These are phyloP conservation scores for Hypsibius dujardini DNA, from an alignment of 1,140 invertebrate species.

Conservation along the genomic window DNA sequence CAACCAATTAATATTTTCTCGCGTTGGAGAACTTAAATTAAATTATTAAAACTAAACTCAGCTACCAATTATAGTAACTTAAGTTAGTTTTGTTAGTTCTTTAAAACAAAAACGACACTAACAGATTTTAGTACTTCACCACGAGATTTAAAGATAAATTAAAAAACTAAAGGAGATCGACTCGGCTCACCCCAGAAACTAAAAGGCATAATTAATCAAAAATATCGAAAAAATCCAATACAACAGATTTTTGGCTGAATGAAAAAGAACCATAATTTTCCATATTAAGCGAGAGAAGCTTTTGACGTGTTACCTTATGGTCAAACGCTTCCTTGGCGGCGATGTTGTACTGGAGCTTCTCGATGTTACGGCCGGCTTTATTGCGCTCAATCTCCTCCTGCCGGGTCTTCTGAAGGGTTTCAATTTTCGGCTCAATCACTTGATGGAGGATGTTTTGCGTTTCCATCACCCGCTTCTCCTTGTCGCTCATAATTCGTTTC, in stretches of 20 bases:
- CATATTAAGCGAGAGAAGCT: too few relatives aligned
- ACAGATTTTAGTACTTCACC: too few relatives aligned
- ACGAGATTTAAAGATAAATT: too few relatives aligned
- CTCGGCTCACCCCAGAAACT: too few relatives aligned
- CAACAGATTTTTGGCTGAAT: conserved; percentile 13
- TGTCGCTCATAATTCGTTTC: conserved; percentile 74
- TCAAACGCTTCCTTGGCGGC: neutral
- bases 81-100: too few relatives aligned
- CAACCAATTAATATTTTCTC: too few relatives aligned
- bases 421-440: neutral
- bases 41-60: too few relatives aligned
- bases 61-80: too few relatives aligned
- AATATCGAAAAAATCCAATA: conserved; percentile 20
- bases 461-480: conserved; percentile 72
- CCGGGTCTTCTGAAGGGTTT: neutral
- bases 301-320: neutral
- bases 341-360: neutral
- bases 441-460: conserved; percentile 48
- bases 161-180: neutral
- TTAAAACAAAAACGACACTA: too few relatives aligned
- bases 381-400: neutral
- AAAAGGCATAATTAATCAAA: too few relatives aligned
- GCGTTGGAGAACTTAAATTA: too few relatives aligned
- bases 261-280: conserved; percentile 17
- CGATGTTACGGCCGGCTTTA: neutral